Evolutionary conservation across 2,797 vertebrate genomes (phyloP).

Genomic region (Sebastes aleutianus): DNA sequence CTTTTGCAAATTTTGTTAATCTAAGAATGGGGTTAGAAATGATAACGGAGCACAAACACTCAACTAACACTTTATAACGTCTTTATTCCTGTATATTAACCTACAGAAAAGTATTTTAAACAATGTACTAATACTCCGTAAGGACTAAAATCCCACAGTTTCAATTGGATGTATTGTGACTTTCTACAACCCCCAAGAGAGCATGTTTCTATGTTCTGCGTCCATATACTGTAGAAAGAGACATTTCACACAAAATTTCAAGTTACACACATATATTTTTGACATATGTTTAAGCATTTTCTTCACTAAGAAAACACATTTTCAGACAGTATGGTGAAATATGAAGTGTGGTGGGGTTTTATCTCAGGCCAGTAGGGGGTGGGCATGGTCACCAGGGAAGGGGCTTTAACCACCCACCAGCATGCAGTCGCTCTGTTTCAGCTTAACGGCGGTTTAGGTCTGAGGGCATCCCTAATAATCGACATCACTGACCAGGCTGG

Average conservation of each 20-base stretch:
- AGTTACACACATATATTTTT: not conserved
- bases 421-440: not conserved
- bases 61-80: not conserved
- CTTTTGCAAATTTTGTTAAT: not conserved
- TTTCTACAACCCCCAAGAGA: not conserved
- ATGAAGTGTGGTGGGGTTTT: slow-evolving; percentile 22
- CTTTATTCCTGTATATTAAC: not conserved
- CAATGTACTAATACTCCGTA: not conserved
- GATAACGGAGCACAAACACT: not conserved
- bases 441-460: not conserved
- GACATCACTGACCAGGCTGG: slow-evolving; percentile 22
- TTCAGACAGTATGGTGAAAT: slow-evolving; percentile 1
- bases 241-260: not conserved
- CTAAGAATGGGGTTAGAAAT: not conserved
- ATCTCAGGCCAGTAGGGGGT: slow-evolving; percentile 58
- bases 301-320: not conserved
- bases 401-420: not conserved
- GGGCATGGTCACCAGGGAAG: slow-evolving; percentile 8
- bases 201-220: not conserved
- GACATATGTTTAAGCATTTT: not conserved
- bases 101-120: not conserved
- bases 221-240: not conserved
- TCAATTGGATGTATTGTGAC: not conserved
- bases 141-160: not conserved
- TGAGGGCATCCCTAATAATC: slow-evolving; percentile 28